phyloP scores from a whole-genome alignment of 2,797 vertebrate species.

The Eulemur rubriventer region DNA sequence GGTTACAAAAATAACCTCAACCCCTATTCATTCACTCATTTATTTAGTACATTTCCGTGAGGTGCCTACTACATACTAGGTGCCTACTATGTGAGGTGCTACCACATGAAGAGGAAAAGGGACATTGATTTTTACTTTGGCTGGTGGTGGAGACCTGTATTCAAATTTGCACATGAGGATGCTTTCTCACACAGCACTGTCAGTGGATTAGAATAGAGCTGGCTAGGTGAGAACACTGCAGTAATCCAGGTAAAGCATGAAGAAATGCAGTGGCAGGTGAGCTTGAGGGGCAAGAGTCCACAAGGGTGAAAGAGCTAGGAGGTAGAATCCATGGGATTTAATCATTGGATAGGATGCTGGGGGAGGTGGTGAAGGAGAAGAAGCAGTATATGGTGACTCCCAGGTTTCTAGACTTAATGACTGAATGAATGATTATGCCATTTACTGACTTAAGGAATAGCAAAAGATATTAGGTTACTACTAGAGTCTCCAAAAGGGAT shows the following conservation, averaged over 20 bases:
- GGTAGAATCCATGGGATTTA: background rate
- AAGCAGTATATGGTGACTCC: background rate
- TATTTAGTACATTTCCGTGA: background rate
- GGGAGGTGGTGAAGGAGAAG: background rate
- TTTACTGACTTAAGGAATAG: background rate
- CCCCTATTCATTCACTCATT: background rate
- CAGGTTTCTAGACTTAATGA: background rate
- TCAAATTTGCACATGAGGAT: background rate
- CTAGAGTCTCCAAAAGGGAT: too few species aligned
- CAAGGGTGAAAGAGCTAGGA: background rate
- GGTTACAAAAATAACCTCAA: background rate
- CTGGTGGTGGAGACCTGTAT: background rate
- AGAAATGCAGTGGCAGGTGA: background rate
- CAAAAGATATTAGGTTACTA: background rate
- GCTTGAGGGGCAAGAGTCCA: background rate
- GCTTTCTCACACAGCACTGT: background rate
- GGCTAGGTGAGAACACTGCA: background rate
- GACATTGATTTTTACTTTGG: background rate
- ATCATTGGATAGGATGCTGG: background rate
- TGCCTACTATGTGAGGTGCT: too few species aligned
- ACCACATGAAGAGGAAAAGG: background rate
- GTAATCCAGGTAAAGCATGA: background rate
- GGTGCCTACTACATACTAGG: background rate
- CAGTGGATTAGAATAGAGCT: background rate
- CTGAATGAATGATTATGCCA: background rate